These are phyloP conservation scores for Lasioglossum figueresi DNA, from an alignment of 2,888 invertebrate species.

Conservation along the genomic window DNA sequence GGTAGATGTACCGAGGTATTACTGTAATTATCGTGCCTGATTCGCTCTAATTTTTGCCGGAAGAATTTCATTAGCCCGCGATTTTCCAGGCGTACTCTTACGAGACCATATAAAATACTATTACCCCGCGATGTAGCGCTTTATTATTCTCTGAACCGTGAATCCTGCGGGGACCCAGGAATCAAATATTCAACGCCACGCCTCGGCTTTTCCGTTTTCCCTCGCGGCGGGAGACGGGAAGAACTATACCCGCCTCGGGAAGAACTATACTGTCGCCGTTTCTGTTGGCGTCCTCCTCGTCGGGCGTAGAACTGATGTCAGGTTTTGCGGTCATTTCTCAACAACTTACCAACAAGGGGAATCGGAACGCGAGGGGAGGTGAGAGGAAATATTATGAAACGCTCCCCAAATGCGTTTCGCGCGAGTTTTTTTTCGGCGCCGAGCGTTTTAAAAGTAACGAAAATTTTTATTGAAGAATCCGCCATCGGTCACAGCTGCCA, in stretches of 20 bases:
- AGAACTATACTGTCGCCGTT: neutral
- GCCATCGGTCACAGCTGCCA: neutral
- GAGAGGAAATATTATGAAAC: neutral
- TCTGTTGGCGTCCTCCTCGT: neutral
- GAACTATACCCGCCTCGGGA: neutral
- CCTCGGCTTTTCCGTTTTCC: constrained; percentile 38
- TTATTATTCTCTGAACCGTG: constrained; percentile 48
- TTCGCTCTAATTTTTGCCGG: neutral
- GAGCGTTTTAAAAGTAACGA: neutral
- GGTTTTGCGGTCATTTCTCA: constrained; percentile 1
- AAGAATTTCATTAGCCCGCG: constrained; percentile 24
- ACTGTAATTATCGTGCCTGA: neutral
- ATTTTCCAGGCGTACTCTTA: neutral
- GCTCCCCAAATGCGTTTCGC: neutral
- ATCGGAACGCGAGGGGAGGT: too few species aligned
- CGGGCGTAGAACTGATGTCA: neutral
- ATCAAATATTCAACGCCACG: constrained; percentile 47
- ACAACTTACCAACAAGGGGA: neutral
- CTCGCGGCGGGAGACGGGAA: neutral
- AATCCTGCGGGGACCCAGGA: constrained; percentile 11
- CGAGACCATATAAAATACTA: constrained; percentile 31
- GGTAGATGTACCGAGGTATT: too few species aligned
- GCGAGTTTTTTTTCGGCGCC: neutral
- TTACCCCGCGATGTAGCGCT: constrained; percentile 31
- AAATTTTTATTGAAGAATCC: neutral